A percentile compares a stretch with the other conserved stretches of the same genome.
These are phyloP conservation scores for Rhizomys pruinosus DNA, from an alignment of 2,113 vertebrate species.

Conservation along the genomic window DNA sequence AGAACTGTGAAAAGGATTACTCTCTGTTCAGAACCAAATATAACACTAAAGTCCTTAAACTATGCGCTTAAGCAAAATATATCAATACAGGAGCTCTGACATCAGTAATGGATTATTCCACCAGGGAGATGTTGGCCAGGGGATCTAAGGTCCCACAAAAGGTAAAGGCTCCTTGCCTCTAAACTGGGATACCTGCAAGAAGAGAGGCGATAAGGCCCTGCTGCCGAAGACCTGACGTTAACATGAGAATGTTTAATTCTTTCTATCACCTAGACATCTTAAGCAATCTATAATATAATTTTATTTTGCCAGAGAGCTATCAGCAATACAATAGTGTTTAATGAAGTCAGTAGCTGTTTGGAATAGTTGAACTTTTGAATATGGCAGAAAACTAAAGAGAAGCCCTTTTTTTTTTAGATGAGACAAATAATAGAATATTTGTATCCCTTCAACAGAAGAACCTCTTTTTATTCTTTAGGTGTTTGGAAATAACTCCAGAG, in stretches of 20 bases:
- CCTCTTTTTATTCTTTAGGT: conserved; percentile 45
- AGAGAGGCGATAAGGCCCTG: too few relatives aligned
- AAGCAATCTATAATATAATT: conserved; percentile 59
- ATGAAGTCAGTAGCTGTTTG: conserved; percentile 67
- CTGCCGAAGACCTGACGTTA: too few relatives aligned
- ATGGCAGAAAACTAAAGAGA: conserved; percentile 41
- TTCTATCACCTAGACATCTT: conserved; percentile 35
- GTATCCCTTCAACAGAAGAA: conserved; percentile 47
- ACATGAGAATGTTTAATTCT: conserved; percentile 67
- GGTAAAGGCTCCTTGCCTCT: too few relatives aligned
- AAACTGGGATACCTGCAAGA: too few relatives aligned
- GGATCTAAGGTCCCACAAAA: too few relatives aligned
- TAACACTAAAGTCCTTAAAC: too few relatives aligned
- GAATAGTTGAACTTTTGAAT: conserved; percentile 56
- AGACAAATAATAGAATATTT: conserved; percentile 72
- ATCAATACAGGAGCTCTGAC: too few relatives aligned
- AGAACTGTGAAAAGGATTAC: too few relatives aligned
- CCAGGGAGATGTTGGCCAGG: too few relatives aligned
- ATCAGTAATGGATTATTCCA: too few relatives aligned
- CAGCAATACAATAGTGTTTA: conserved; percentile 60
- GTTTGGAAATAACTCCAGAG: conserved; percentile 57
- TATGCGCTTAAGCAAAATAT: too few relatives aligned
- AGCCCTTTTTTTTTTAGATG: conserved; percentile 63
- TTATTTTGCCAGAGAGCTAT: conserved; percentile 50
- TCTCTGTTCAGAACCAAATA: too few relatives aligned